These are phyloP conservation scores for Dasypus novemcinctus DNA, from an alignment of 2,113 vertebrate species.

Conservation along the genomic window DNA sequence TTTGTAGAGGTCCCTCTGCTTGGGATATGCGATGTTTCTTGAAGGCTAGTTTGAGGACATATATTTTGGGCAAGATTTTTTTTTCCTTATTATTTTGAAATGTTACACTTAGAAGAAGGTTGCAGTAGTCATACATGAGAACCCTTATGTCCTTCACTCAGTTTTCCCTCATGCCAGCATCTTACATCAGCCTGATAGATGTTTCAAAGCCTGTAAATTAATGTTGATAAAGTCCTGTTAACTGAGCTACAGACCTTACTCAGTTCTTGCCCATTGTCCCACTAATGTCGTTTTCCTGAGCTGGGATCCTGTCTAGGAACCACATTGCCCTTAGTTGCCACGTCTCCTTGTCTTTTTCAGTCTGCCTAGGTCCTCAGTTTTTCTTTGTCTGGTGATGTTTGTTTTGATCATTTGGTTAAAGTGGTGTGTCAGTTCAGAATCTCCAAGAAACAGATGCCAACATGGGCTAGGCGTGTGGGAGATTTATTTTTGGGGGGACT, in stretches of 20 bases:
- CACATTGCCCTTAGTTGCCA: fast-evolving
- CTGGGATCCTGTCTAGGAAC: not conserved
- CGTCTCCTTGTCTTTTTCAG: not conserved
- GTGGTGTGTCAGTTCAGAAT: not conserved
- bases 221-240: fast-evolving
- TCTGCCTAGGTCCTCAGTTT: not conserved
- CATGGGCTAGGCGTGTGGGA: not conserved
- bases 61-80: not conserved
- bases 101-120: not conserved
- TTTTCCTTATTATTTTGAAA: not conserved
- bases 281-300: too few species aligned
- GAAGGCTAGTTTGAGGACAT: not conserved
- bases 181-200: fast-evolving
- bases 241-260: not conserved
- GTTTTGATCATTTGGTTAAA: not conserved
- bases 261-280: not conserved
- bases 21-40: not conserved
- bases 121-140: not conserved
- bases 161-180: not conserved
- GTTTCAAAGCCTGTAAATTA: not conserved
- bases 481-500: not conserved
- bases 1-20: not conserved
- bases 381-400: not conserved
- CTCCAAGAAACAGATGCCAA: not conserved
- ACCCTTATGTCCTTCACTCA: not conserved